Percentiles rank a stretch among this genome's conserved stretches.
Evolutionary conservation across 1,140 invertebrate species (phyloP).

Genomic region (Lucilia sericata): DNA sequence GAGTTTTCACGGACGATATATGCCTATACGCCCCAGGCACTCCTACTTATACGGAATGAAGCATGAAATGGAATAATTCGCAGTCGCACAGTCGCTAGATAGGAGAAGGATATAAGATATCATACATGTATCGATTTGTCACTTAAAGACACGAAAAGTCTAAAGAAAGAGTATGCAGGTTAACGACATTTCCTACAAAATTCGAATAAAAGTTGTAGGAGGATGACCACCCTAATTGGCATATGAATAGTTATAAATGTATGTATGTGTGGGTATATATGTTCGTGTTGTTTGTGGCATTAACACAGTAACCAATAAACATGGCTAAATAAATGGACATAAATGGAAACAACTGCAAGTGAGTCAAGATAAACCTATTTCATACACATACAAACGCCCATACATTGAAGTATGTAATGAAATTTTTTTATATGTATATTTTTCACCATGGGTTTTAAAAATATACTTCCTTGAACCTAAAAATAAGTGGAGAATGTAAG

Average conservation of each 20-base stretch:
- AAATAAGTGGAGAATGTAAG: background rate
- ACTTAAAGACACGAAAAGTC: too few relatives aligned
- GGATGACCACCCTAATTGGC: too few relatives aligned
- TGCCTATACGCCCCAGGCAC: too few relatives aligned
- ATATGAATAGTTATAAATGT: background rate
- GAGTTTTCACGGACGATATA: too few relatives aligned
- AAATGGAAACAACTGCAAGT: background rate
- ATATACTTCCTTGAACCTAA: conserved; percentile 26
- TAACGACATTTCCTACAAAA: too few relatives aligned
- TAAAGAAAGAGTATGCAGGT: too few relatives aligned
- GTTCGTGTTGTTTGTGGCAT: background rate
- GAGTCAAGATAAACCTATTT: background rate
- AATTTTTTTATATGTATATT: background rate
- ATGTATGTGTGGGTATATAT: background rate
- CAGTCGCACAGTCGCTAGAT: too few relatives aligned
- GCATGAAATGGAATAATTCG: too few relatives aligned
- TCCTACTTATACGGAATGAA: too few relatives aligned
- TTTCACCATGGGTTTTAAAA: background rate
- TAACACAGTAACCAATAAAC: conserved; percentile 27
- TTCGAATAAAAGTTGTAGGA: too few relatives aligned
- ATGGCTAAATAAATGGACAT: conserved; percentile 2
- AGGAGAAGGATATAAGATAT: too few relatives aligned
- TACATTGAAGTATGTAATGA: background rate
- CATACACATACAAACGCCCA: background rate
- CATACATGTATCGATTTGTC: too few relatives aligned